Percentiles rank a stretch among this genome's conserved stretches.
phyloP scores from a whole-genome alignment of 2,797 vertebrate genomes.

The Xiphophorus birchmanni region DNA sequence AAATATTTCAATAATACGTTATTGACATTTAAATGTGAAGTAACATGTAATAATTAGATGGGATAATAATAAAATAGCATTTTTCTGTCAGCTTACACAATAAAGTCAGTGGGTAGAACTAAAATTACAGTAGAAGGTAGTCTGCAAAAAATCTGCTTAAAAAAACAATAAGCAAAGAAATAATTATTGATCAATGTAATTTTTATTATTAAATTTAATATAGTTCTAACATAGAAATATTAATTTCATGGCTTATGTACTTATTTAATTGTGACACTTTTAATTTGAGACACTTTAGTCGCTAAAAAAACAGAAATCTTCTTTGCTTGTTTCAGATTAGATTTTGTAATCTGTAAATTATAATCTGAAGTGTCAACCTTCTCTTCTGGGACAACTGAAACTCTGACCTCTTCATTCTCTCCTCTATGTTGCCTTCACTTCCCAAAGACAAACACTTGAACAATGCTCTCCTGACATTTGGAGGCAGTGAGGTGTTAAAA shows the following conservation, averaged over 20 bases:
- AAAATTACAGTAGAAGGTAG: too few relatives aligned
- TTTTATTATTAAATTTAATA: not conserved
- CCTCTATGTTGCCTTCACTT: not conserved
- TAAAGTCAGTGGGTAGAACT: too few relatives aligned
- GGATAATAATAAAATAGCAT: too few relatives aligned
- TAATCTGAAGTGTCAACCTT: not conserved
- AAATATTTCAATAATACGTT: too few relatives aligned
- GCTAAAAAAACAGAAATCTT: not conserved
- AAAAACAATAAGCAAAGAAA: too few relatives aligned
- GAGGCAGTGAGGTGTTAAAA: constrained; percentile 50
- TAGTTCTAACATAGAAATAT: not conserved
- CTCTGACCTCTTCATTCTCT: not conserved
- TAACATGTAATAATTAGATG: too few relatives aligned
- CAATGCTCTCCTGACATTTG: constrained; percentile 61
- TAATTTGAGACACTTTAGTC: not conserved
- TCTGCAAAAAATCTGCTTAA: too few relatives aligned
- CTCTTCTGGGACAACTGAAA: not conserved
- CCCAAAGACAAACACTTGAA: constrained; percentile 23
- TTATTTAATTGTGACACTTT: not conserved
- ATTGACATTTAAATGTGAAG: too few relatives aligned
- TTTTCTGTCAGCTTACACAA: too few relatives aligned
- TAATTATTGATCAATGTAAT: too few relatives aligned
- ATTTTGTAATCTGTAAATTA: not conserved
- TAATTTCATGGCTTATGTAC: not conserved
- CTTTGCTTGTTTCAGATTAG: not conserved